Evolutionary conservation across 2,888 invertebrate species (phyloP).

Genomic region (Polia nebulosa): DNA sequence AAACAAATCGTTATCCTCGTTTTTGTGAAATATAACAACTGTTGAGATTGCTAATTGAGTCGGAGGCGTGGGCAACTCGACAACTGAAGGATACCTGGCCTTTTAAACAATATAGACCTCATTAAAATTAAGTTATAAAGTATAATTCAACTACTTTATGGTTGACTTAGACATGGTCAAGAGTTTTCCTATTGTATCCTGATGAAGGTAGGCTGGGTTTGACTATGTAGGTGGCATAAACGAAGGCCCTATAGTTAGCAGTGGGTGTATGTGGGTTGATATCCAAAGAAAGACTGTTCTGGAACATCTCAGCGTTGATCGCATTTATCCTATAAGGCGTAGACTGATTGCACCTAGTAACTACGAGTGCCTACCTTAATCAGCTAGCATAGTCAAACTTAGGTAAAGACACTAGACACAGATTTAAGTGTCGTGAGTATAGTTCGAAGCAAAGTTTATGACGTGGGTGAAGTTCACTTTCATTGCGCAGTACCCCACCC

Average conservation of each 20-base stretch:
- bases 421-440: neutral
- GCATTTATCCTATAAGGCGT: neutral
- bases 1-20: slow-evolving; percentile 80
- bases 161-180: slow-evolving; percentile 39
- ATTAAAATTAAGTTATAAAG: slow-evolving; percentile 63
- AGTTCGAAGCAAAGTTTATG: too few relatives aligned
- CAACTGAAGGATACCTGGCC: slow-evolving; percentile 71
- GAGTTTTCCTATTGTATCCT: slow-evolving; percentile 41
- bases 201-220: slow-evolving; percentile 14
- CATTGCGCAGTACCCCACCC: too few relatives aligned
- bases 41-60: slow-evolving; percentile 67
- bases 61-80: slow-evolving; percentile 70
- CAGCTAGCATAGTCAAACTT: neutral
- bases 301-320: slow-evolving; percentile 21
- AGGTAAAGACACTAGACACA: neutral
- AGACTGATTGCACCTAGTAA: neutral
- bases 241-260: slow-evolving; percentile 25
- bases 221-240: slow-evolving; percentile 35
- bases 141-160: slow-evolving; percentile 60
- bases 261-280: slow-evolving; percentile 53
- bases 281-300: slow-evolving; percentile 20
- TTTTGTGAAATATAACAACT: slow-evolving; percentile 68
- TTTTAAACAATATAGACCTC: slow-evolving; percentile 54
- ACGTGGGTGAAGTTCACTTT: too few relatives aligned
- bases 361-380: neutral